Evolutionary conservation across 2,797 vertebrate species (phyloP).

Genomic region (Delichon dasypus): DNA sequence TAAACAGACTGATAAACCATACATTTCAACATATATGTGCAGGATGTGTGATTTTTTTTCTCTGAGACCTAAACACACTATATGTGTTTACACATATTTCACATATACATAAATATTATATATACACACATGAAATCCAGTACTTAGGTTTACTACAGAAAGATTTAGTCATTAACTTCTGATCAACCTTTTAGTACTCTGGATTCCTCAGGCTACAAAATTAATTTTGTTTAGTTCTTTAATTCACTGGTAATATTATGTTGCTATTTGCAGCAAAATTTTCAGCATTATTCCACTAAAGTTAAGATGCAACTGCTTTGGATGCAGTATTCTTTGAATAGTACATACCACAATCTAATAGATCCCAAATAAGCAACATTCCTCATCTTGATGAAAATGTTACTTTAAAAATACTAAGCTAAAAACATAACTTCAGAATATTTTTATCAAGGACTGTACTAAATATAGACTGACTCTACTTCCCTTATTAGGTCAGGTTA

Average conservation of each 20-base stretch:
- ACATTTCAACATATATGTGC: rapidly evolving
- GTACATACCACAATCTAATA: not conserved
- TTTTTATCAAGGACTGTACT: not conserved
- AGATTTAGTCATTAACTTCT: not conserved
- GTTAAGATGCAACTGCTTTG: not conserved
- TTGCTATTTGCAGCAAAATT: not conserved
- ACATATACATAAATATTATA: not conserved
- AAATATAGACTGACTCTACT: not conserved
- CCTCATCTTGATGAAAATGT: not conserved
- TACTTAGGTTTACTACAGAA: not conserved
- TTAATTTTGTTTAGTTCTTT: not conserved
- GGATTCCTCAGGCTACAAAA: not conserved
- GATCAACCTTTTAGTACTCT: not conserved
- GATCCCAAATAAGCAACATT: not conserved
- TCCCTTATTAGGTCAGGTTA: not conserved
- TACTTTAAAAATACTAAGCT: not conserved
- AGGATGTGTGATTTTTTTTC: not conserved
- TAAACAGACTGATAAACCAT: not conserved
- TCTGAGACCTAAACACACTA: not conserved
- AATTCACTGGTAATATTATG: not conserved
- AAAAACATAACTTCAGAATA: not conserved
- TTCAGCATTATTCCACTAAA: not conserved
- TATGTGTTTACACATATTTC: not conserved
- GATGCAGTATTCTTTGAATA: not conserved
- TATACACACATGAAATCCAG: not conserved